A percentile compares a stretch with the other conserved stretches of the same genome.
Conservation (phyloP, 2,888 invertebrate species). For the Drosophila merina region DNA sequence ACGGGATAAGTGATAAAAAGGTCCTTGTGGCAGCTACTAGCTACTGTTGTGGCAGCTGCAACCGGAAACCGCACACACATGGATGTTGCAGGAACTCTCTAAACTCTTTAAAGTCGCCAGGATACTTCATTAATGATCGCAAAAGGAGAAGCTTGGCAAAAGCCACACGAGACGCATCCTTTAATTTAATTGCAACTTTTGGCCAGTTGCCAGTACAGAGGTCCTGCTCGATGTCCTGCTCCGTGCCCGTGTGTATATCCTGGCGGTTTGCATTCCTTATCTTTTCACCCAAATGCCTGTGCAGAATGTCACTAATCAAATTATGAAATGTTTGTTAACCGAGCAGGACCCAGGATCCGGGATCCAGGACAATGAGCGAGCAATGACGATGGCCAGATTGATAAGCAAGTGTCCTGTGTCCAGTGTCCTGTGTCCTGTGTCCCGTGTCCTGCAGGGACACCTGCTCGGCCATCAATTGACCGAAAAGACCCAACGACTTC, state of each 20-base stretch:
- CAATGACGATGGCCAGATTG: constrained; percentile 47
- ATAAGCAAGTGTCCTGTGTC: constrained; percentile 18
- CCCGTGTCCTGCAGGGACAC: not conserved
- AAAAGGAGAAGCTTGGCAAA: constrained; percentile 24
- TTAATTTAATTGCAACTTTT: constrained; percentile 62
- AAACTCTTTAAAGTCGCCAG: constrained; percentile 16
- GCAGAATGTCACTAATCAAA: constrained; percentile 74
- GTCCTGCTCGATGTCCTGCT: constrained; percentile 2
- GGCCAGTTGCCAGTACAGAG: constrained; percentile 49
- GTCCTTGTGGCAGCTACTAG: not conserved
- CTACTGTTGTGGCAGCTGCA: not conserved
- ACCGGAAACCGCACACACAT: constrained; percentile 8
- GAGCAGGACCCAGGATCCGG: not conserved
- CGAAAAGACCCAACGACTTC: constrained; percentile 1
- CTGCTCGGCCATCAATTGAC: not conserved
- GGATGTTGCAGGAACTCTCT: constrained; percentile 7
- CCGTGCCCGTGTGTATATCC: not conserved
- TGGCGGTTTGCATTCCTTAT: constrained; percentile 54
- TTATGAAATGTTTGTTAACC: constrained; percentile 65
- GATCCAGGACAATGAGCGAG: constrained; percentile 40
- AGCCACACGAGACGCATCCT: constrained; percentile 42
- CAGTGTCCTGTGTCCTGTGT: not conserved
- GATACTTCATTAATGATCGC: constrained; percentile 66
- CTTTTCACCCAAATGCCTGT: constrained; percentile 71
- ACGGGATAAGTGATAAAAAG: constrained; percentile 61